phyloP scores from a whole-genome alignment of 2,888 invertebrate species.

The Anodontia alba region DNA sequence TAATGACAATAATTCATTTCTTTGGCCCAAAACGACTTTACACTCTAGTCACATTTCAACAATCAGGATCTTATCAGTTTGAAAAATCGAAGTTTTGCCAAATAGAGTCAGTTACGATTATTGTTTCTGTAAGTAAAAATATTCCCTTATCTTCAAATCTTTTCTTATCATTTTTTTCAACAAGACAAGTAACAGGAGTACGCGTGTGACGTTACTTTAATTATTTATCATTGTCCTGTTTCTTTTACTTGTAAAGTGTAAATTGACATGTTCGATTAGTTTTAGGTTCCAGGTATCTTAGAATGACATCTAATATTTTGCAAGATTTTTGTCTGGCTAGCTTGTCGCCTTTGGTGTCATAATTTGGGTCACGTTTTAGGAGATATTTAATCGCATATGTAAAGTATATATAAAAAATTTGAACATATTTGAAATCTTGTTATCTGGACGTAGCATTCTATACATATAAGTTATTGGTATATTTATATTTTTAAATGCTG shows the following conservation, averaged over 20 bases:
- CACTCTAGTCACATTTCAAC: not conserved
- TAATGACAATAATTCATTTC: not conserved
- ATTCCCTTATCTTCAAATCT: slow-evolving; percentile 1
- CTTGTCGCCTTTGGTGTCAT: not conserved
- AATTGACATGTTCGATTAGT: slow-evolving; percentile 10
- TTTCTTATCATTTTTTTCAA: not conserved
- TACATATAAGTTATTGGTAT: too few species aligned
- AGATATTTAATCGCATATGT: too few species aligned
- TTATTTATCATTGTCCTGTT: slow-evolving; percentile 1
- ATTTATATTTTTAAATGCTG: too few species aligned
- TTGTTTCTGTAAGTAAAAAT: slow-evolving; percentile 14
- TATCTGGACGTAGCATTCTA: too few species aligned
- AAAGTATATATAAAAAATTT: too few species aligned
- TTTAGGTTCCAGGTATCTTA: not conserved
- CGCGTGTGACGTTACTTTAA: slow-evolving; percentile 4
- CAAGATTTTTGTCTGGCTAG: slow-evolving; percentile 7
- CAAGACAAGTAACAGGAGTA: not conserved
- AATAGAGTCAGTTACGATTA: slow-evolving; percentile 1
- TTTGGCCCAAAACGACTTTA: not conserved
- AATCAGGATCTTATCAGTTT: not conserved
- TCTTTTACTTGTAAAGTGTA: slow-evolving; percentile 1
- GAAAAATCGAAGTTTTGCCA: not conserved
- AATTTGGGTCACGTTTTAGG: too few species aligned
- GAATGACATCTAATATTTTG: slow-evolving; percentile 8
- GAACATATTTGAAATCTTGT: too few species aligned